Percentiles rank a stretch among this genome's conserved stretches.
Conservation (phyloP, 2,888 invertebrate genomes). For the Beris morrisii region DNA sequence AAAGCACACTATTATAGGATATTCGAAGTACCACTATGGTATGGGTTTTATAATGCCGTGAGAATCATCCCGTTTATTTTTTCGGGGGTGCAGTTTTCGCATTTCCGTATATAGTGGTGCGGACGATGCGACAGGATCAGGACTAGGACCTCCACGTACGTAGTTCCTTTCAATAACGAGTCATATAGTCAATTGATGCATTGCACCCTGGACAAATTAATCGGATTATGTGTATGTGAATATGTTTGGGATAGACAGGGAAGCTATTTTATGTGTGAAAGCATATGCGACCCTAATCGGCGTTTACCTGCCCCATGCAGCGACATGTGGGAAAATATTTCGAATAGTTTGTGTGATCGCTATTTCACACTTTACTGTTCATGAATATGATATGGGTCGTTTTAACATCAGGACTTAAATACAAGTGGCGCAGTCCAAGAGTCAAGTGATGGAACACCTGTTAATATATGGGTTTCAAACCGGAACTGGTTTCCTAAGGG, state of each 20-base stretch:
- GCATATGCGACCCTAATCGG: conserved; percentile 27
- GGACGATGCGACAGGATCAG: no score
- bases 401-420: conserved; percentile 3
- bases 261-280: neutral
- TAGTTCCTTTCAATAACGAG: conserved; percentile 1
- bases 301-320: conserved; percentile 24
- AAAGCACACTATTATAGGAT: neutral
- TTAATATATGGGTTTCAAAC: neutral
- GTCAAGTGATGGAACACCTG: conserved; percentile 26
- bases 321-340: conserved; percentile 23
- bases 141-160: no score
- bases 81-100: conserved; percentile 28
- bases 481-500: no score
- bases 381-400: conserved; percentile 21
- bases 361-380: conserved; percentile 1
- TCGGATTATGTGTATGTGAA: conserved; percentile 10
- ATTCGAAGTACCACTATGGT: neutral
- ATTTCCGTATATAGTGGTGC: neutral
- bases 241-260: neutral
- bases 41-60: conserved; percentile 29
- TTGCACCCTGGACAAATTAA: conserved; percentile 15
- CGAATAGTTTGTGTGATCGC: neutral
- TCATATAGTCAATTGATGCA: conserved; percentile 22
- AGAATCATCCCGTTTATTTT: conserved; percentile 30
- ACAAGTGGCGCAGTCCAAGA: conserved; percentile 11